phyloP scores from a whole-genome alignment of 2,113 vertebrate genomes.

The Buteo buteo region DNA sequence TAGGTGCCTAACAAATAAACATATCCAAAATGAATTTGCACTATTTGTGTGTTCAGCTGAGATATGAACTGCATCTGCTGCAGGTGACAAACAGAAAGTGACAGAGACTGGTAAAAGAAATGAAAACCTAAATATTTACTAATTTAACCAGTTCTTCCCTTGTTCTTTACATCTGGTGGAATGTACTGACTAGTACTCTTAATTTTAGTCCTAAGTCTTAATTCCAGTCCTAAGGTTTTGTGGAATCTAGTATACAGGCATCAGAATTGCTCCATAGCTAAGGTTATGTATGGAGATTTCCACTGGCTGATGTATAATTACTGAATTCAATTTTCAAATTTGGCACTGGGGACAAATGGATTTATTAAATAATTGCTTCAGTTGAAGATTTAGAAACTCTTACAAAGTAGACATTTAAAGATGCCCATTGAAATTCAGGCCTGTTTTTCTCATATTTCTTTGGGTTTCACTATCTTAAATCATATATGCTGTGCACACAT shows the following conservation, averaged over 20 bases:
- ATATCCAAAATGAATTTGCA: constrained; percentile 26
- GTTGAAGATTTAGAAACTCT: constrained; percentile 18
- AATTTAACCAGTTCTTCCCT: not conserved
- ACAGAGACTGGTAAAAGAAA: not conserved
- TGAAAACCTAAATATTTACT: not conserved
- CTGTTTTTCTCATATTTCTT: constrained; percentile 19
- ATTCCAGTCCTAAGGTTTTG: not conserved
- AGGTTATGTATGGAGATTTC: not conserved
- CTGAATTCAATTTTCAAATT: constrained; percentile 41
- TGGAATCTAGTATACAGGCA: not conserved
- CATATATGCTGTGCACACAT: constrained; percentile 1
- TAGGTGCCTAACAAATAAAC: constrained; percentile 44
- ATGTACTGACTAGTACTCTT: not conserved
- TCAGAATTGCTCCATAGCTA: not conserved
- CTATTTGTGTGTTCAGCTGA: constrained; percentile 35
- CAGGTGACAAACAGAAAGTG: constrained; percentile 9
- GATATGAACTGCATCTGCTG: not conserved
- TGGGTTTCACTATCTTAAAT: constrained; percentile 25
- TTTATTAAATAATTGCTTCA: constrained; percentile 19
- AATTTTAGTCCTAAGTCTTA: not conserved
- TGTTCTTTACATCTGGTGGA: not conserved
- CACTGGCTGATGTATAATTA: constrained; percentile 30
- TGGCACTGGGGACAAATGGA: constrained; percentile 13
- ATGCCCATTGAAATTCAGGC: not conserved
- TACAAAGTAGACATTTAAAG: not conserved